These are phyloP conservation scores for Planococcus citri DNA, from an alignment of 1,140 invertebrate genomes.

Conservation along the genomic window DNA sequence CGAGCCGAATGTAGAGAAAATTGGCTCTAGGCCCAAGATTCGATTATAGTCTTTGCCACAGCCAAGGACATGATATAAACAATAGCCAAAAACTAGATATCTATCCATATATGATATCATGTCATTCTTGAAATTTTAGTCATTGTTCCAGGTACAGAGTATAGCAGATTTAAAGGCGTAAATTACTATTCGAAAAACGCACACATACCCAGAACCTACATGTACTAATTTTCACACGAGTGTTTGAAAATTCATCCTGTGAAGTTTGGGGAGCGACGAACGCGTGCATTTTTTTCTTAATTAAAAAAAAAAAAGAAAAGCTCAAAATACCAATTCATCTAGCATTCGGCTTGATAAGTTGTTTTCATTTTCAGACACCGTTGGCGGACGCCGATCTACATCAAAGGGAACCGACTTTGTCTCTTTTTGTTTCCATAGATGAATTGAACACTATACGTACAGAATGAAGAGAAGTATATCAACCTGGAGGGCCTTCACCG, in stretches of 20 bases:
- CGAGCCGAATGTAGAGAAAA: neutral
- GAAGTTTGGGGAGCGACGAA: neutral
- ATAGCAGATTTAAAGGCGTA: no score
- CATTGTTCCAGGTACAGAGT: neutral
- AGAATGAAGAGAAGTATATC: neutral
- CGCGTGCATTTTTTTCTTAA: neutral
- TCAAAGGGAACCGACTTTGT: neutral
- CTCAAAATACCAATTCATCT: neutral
- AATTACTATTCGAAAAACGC: neutral
- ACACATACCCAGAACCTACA: no score
- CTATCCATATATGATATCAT: constrained; percentile 1
- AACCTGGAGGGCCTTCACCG: neutral
- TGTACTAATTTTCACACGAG: neutral
- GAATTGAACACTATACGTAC: neutral
- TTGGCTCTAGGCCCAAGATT: neutral
- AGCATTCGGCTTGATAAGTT: neutral
- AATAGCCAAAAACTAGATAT: neutral
- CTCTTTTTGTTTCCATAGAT: neutral
- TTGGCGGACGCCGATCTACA: neutral
- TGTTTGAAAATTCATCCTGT: neutral
- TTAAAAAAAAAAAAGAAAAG: neutral
- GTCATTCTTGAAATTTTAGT: constrained; percentile 1
- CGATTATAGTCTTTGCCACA: neutral
- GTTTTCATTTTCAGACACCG: neutral
- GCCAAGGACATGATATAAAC: neutral